A percentile compares a stretch with the other conserved stretches of the same genome.
Evolutionary conservation across 2,797 vertebrate genomes (phyloP).

Genomic region (Sebastes miniatus): DNA sequence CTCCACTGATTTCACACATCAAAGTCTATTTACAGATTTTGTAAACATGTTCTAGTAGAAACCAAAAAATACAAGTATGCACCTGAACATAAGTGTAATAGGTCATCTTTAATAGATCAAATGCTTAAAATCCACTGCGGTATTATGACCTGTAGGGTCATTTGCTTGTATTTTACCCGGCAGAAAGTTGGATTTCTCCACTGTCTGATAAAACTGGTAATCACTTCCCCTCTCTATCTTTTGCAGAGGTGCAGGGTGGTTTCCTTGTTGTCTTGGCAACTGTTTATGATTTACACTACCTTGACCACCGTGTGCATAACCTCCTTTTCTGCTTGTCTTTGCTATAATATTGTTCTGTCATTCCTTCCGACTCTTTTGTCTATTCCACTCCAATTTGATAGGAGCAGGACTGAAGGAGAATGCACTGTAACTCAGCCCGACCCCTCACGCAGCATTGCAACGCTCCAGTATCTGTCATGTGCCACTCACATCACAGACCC

Average conservation of each 20-base stretch:
- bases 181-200: not conserved
- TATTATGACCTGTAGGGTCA: not conserved
- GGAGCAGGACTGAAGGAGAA: conserved; percentile 9
- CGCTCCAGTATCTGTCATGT: conserved; percentile 30
- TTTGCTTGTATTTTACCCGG: not conserved
- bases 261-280: conserved; percentile 24
- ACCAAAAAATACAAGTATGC: not conserved
- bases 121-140: not conserved
- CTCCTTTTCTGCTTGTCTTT: not conserved
- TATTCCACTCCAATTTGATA: conserved; percentile 18
- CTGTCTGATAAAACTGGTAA: not conserved
- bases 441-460: not conserved
- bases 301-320: not conserved
- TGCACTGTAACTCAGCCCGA: conserved; percentile 15
- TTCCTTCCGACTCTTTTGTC: not conserved
- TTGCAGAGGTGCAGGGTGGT: not conserved
- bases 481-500: conserved; percentile 50
- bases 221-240: not conserved
- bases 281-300: not conserved
- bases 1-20: not conserved
- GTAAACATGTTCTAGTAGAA: not conserved
- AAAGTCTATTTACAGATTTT: not conserved
- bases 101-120: not conserved
- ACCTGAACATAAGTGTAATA: too few relatives aligned
- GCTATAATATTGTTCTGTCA: conserved; percentile 1